Conservation (phyloP, 2,888 invertebrate genomes). For the Melieria crassipennis region DNA sequence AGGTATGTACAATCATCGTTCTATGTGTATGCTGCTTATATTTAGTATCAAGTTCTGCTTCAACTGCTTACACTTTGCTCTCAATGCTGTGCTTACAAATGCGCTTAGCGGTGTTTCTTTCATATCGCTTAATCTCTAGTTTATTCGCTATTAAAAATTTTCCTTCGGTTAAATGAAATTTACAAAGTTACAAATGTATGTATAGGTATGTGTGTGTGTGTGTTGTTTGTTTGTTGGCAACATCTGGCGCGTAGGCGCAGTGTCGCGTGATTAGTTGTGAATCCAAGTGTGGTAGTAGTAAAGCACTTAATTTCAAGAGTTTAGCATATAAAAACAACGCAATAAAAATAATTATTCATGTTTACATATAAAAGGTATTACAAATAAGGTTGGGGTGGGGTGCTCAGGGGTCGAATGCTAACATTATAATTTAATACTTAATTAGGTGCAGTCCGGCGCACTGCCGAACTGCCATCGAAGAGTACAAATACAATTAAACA, state of each 20-base stretch:
- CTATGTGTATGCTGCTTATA: too few species aligned
- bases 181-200: too few species aligned
- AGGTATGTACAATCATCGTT: too few species aligned
- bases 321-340: not conserved
- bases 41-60: too few species aligned
- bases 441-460: not conserved
- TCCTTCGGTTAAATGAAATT: too few species aligned
- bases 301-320: constrained; percentile 36
- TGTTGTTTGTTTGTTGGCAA: not conserved
- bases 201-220: not conserved
- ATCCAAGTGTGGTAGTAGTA: constrained; percentile 11
- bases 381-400: not conserved
- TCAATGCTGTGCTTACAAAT: too few species aligned
- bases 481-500: not conserved
- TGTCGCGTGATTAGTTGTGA: not conserved
- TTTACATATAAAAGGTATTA: not conserved
- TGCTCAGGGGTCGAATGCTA: not conserved
- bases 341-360: not conserved
- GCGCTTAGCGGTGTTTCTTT: too few species aligned
- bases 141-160: too few species aligned
- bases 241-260: not conserved
- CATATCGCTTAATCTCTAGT: too few species aligned
- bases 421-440: not conserved
- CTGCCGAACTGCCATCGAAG: not conserved
- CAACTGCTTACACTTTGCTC: too few species aligned